Conservation (phyloP, 64 coral and sea anemone genomes). For the Acropora tenuis region DNA sequence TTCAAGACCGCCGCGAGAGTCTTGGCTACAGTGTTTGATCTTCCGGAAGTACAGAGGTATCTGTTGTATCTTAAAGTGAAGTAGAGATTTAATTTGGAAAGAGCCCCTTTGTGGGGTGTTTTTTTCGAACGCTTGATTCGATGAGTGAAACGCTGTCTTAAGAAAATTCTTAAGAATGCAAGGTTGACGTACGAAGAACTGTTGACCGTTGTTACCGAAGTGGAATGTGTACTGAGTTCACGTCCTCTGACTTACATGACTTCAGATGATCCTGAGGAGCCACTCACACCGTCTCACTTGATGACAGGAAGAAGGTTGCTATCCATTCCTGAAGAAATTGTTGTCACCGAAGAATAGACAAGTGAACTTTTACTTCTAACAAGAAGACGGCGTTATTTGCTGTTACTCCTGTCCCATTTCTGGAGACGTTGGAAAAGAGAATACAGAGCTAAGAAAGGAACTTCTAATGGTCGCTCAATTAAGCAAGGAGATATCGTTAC, state of each 20-base stretch:
- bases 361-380: too few relatives aligned
- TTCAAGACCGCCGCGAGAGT: slow-evolving; percentile 8
- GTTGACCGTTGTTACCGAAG: background rate
- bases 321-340: background rate
- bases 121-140: slow-evolving; percentile 19
- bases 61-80: too few relatives aligned
- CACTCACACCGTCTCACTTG: slow-evolving; percentile 26
- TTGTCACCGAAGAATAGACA: too few relatives aligned
- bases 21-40: background rate
- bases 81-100: slow-evolving; percentile 24
- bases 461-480: background rate
- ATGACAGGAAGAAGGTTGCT: background rate
- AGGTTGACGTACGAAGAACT: slow-evolving; percentile 20
- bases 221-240: slow-evolving; percentile 2
- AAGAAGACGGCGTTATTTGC: too few relatives aligned
- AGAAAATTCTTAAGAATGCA: slow-evolving; percentile 13
- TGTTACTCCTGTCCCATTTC: too few relatives aligned
- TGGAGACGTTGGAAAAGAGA: too few relatives aligned
- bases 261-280: background rate
- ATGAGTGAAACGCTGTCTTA: background rate
- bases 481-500: background rate
- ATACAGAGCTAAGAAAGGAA: too few relatives aligned
- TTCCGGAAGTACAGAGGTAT: background rate
- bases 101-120: slow-evolving; percentile 18
- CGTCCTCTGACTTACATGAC: slow-evolving; percentile 25